Percentiles rank a stretch among this genome's conserved stretches.
phyloP scores from a whole-genome alignment of 2,797 vertebrate genomes.

The Schizopygopsis malacanthus region DNA sequence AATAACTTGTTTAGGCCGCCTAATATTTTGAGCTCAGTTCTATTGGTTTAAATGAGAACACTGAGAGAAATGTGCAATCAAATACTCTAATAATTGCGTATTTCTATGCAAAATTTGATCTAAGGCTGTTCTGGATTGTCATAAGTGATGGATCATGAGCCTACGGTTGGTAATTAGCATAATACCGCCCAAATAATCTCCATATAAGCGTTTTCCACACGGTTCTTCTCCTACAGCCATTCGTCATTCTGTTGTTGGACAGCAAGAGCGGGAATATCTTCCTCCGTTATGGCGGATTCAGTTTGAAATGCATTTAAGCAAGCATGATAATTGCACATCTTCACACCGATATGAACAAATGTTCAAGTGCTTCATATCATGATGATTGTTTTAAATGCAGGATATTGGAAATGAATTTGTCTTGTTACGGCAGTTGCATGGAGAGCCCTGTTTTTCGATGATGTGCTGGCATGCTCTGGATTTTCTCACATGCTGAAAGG shows the following conservation, averaged over 20 bases:
- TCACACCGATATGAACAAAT: background rate
- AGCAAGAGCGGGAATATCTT: background rate
- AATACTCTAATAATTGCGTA: background rate
- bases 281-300: background rate
- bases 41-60: constrained; percentile 5
- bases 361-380: background rate
- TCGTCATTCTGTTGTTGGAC: background rate
- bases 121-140: background rate
- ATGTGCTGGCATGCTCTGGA: background rate
- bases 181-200: background rate
- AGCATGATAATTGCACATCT: constrained; percentile 16
- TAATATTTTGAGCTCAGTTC: constrained; percentile 1
- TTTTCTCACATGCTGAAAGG: background rate
- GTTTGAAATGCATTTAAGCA: constrained; percentile 11
- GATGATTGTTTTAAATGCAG: background rate
- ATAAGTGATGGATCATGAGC: constrained; percentile 1
- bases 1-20: background rate
- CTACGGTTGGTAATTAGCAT: constrained; percentile 7
- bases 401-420: constrained; percentile 3
- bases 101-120: background rate
- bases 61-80: background rate
- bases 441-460: background rate
- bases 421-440: background rate
- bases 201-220: background rate
- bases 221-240: background rate